Percentiles rank a stretch among this genome's conserved stretches.
phyloP scores from a whole-genome alignment of 2,888 invertebrate genomes.

The Polydrusus tereticollis region DNA sequence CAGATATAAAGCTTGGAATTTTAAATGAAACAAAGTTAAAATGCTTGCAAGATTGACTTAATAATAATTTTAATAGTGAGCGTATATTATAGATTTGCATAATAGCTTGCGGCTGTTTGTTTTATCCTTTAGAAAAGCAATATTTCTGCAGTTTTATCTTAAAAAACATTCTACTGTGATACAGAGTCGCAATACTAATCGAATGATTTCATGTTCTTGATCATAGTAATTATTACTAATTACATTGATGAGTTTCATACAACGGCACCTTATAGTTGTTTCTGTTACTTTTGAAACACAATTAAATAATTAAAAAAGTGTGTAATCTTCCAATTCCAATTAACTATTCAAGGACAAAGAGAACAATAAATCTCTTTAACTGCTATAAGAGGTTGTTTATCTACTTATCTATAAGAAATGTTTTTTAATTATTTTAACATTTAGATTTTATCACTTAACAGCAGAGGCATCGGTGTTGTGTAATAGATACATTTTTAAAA shows the following conservation, averaged over 20 bases:
- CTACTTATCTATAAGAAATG: constrained; percentile 19
- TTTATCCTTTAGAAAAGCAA: neutral
- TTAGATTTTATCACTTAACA: constrained; percentile 39
- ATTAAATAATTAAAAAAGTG: constrained; percentile 5
- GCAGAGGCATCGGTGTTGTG: constrained; percentile 13
- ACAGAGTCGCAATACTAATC: neutral
- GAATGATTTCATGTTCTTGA: neutral
- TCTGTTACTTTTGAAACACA: constrained; percentile 1
- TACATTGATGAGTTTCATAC: neutral
- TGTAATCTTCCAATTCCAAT: constrained; percentile 6
- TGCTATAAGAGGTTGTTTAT: constrained; percentile 11
- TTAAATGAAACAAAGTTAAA: neutral
- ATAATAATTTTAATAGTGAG: neutral
- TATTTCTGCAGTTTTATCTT: constrained; percentile 5
- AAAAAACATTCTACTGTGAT: neutral
- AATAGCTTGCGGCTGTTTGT: neutral
- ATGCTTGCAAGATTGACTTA: constrained; percentile 6
- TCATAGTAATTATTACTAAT: neutral
- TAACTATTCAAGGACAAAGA: constrained; percentile 26
- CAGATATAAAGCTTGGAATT: neutral
- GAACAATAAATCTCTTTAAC: constrained; percentile 17
- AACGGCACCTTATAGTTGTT: neutral
- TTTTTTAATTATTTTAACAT: constrained; percentile 42
- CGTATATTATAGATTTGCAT: constrained; percentile 1
- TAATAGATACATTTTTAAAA: constrained; percentile 28